Evolutionary conservation across 2,797 vertebrate species (phyloP), one percentile per base, ranked within the genome.

Genomic region (Acanthiza pusilla): DNA sequence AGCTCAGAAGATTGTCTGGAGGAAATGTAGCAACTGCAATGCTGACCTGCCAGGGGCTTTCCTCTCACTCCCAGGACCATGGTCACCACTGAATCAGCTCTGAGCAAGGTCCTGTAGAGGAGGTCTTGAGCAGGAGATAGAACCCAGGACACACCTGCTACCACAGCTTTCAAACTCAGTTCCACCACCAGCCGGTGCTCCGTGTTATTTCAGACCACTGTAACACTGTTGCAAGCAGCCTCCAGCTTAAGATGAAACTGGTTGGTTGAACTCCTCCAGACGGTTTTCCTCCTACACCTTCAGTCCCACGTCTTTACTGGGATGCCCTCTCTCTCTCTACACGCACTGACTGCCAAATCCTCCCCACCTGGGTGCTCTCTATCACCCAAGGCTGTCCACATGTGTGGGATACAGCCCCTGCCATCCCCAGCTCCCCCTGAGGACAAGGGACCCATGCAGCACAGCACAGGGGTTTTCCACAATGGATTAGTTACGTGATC

Each of bases 361-460:
- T 81, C 38, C 72, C 53, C 19, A 20, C 2, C 19, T 16, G 8
- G 21, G 32, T 54, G 16, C 6, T 58, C 20, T 65, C 55, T 58
- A 23, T 23, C 6, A 4, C 47, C 66, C 0, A 0, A 81, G 66
- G 67, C 54, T 47, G 22, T 27, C 30, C 1, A 2, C 14, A 21
- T 54, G 54, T 1, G 2, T 34, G 34, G 50, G 53, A 61, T 32
- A n/a, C 1, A 11, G 45, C 15, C 30, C 43, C 72, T 88, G 32
- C 43, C 34, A 34, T 6, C 21, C 20, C 16, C 30, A 62, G 30
- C 18, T 74, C 20, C 20, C 21, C 19, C 30, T 1, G 3, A 66
- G 43, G 55, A 70, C 10, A 29, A 48, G 5, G 3, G 21, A 85
- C 13, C 3, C 22, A 36, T 2, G 3, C 11, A 67, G 51, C 2